Percentiles rank a stretch among this genome's conserved stretches.
Conservation (phyloP, 2,888 invertebrate species). For the Synergus umbraculus region DNA sequence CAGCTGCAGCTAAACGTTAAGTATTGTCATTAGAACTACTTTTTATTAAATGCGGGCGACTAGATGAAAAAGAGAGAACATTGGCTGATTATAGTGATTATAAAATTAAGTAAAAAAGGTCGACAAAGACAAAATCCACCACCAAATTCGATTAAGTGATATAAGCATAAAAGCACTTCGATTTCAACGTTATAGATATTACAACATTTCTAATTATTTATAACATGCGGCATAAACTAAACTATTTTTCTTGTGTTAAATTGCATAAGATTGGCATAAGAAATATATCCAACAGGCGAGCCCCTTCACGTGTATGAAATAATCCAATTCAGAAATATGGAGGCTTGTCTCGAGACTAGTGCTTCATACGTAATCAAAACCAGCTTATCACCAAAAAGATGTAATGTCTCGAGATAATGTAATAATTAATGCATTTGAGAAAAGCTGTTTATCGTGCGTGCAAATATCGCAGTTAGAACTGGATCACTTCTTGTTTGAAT, state of each 20-base stretch:
- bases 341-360: constrained; percentile 9
- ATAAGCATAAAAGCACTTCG: not conserved
- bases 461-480: not conserved
- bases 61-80: not conserved
- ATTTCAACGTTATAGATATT: constrained; percentile 1
- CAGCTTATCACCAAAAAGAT: constrained; percentile 33
- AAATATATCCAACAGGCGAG: constrained; percentile 16
- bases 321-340: constrained; percentile 5
- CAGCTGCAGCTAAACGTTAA: not conserved
- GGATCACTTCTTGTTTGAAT: constrained; percentile 25
- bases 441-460: constrained; percentile 9
- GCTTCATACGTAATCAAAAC: constrained; percentile 12
- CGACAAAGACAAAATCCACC: not conserved
- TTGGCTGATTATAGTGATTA: not conserved
- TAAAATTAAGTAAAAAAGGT: not conserved
- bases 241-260: constrained; percentile 3
- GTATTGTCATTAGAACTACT: not conserved
- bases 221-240: constrained; percentile 5
- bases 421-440: constrained; percentile 25
- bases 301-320: constrained; percentile 18
- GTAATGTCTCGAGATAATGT: constrained; percentile 22
- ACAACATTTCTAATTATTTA: constrained; percentile 8
- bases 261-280: constrained; percentile 29
- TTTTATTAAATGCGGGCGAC: not conserved
- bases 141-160: not conserved